A percentile compares a stretch with the other conserved stretches of the same genome.
phyloP scores from a whole-genome alignment of 2,888 invertebrate species.

The Mythimna loreyi region DNA sequence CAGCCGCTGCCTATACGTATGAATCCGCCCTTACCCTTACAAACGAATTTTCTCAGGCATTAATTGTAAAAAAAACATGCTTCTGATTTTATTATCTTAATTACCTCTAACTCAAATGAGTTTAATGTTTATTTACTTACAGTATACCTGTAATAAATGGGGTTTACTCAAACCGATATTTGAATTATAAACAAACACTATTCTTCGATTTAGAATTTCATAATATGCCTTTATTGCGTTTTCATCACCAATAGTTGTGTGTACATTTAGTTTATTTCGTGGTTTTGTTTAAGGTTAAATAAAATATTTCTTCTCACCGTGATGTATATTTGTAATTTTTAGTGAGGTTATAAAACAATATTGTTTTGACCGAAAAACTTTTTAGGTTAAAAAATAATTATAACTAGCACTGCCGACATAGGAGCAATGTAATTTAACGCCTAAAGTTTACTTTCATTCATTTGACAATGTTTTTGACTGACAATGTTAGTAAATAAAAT shows the following conservation, averaged over 20 bases:
- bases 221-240: constrained; percentile 29
- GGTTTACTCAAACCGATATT: constrained; percentile 4
- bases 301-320: constrained; percentile 27
- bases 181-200: constrained; percentile 5
- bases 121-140: constrained; percentile 7
- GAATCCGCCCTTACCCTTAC: constrained; percentile 3
- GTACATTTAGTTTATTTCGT: constrained; percentile 42
- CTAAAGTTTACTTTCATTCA: constrained; percentile 19
- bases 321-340: constrained; percentile 52
- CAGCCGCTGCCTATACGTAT: too few species aligned
- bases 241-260: constrained; percentile 48
- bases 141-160: constrained; percentile 17
- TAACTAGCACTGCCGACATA: constrained; percentile 32
- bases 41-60: constrained; percentile 35
- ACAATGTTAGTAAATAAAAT: constrained; percentile 25
- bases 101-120: neutral
- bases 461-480: constrained; percentile 38
- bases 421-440: constrained; percentile 35
- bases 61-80: constrained; percentile 20
- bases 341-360: constrained; percentile 27
- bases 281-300: constrained; percentile 29
- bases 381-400: constrained; percentile 28
- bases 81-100: constrained; percentile 29
- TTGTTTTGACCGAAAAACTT: constrained; percentile 20
- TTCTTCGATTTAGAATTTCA: constrained; percentile 27